phyloP scores from a whole-genome alignment of 2,113 vertebrate genomes.

The Oreochromis tanganicae region DNA sequence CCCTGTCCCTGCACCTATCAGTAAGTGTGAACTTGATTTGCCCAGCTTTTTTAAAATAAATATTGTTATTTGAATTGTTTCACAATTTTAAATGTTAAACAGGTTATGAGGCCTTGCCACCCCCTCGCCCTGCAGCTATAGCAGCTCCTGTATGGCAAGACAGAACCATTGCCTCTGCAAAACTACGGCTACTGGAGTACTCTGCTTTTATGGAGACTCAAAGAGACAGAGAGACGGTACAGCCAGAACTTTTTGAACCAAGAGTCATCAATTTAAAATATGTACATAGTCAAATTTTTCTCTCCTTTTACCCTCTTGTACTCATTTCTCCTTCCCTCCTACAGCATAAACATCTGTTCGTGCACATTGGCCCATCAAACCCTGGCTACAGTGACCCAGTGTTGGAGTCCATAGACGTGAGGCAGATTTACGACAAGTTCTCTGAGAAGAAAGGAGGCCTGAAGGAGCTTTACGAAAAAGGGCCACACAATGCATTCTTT shows the following conservation, averaged over 20 bases:
- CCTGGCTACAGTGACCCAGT: slow-evolving; percentile 88
- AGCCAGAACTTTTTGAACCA: background rate
- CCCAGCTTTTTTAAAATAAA: accelerated
- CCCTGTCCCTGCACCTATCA: slow-evolving; percentile 82
- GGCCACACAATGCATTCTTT: slow-evolving; percentile 91
- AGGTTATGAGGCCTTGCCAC: slow-evolving; percentile 88
- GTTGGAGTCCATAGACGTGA: slow-evolving; percentile 90
- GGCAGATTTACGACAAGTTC: slow-evolving; percentile 97
- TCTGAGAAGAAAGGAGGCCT: slow-evolving; percentile 93
- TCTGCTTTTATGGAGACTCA: slow-evolving; percentile 94
- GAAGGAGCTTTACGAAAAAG: slow-evolving; percentile 93
- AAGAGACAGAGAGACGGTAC: slow-evolving; percentile 88
- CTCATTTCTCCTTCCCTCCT: background rate
- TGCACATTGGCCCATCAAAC: slow-evolving; percentile 91
- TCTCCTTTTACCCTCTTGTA: background rate
- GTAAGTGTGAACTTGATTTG: slow-evolving; percentile 68
- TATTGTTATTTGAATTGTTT: background rate
- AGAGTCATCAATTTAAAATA: background rate
- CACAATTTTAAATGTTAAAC: background rate
- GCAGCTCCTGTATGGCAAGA: slow-evolving; percentile 90
- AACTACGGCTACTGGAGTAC: slow-evolving; percentile 89
- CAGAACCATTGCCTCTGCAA: slow-evolving; percentile 87
- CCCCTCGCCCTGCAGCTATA: slow-evolving; percentile 81
- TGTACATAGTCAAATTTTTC: too few relatives aligned
- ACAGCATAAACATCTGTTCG: slow-evolving; percentile 95